Base-by-base conservation (phyloP, 2,888 invertebrate species). In the Platycheirus rosarum region DNA sequence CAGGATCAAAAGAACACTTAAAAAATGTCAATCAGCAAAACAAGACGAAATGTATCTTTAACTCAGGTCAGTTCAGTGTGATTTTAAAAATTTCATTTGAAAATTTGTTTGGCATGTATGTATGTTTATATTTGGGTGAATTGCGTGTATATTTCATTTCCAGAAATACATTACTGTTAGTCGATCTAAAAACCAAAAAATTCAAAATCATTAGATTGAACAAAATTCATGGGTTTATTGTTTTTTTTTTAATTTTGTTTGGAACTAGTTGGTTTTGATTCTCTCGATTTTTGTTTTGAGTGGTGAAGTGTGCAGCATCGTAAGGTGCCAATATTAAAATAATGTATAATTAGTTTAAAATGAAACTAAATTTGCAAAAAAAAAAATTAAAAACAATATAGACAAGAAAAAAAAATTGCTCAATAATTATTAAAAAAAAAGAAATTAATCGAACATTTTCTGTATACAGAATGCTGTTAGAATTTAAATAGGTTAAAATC, bases 1-100 rank as follows among this genome's bases (percentile, higher is more conserved):
- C 60, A 60, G 35, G 42, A 53, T 71, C 26, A 69, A 65, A 62
- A 46, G 49, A 60, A 68, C 26, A 49, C 37, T 26, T 53, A 73
- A 75, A 69, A 66, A 71, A 70, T 55, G 69, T 66, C 26, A 76
- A 73, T 66, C 73, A 71, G 77, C 76, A 77, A n/a, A 82, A 71
- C 82, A 82, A 80, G 63, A 77, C 68, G 55, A 65, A 57, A 75
- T 44, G 42, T 44, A n/a, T 69, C 57, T 75, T 6, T 14, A 57
- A 57, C 40, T 44, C 29, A 60, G 66, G 49, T 74, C 70, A 65
- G 32, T 60, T 49, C n/a, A 63, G 9, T 46, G n/a, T 13, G 23
- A 37, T 13, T 26, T 42, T 0, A 8, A 1, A 13, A 57, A 40
- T 29, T 8, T 44, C 16, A 2, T 57, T 40, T 40, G 11, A 11